Evolutionary conservation across 2,888 invertebrate species (phyloP).

Genomic region (Philereme vetulata): DNA sequence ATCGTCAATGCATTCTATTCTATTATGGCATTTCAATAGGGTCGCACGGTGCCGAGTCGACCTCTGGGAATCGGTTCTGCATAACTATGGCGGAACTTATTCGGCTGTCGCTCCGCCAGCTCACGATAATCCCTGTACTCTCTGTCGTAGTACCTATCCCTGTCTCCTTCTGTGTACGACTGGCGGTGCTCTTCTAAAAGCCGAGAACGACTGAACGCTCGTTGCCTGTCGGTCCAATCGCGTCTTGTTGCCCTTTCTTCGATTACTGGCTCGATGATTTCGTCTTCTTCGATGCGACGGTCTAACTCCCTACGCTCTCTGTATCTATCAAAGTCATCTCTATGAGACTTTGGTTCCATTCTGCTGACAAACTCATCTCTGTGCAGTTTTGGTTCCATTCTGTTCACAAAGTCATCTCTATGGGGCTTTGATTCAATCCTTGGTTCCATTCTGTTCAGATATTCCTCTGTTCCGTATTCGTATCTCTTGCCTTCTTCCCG

Average conservation of each 20-base stretch:
- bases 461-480: constrained; percentile 76
- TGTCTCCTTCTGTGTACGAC: constrained; percentile 71
- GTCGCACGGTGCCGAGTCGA: constrained; percentile 76
- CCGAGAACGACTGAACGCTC: constrained; percentile 78
- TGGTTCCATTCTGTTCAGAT: constrained; percentile 57
- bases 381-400: constrained; percentile 34
- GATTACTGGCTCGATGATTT: constrained; percentile 74
- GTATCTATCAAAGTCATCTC: constrained; percentile 72
- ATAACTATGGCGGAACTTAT: constrained; percentile 86
- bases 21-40: constrained; percentile 81
- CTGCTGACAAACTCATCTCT: constrained; percentile 72
- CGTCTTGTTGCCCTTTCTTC: constrained; percentile 63
- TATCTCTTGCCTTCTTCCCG: constrained; percentile 73
- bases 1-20: constrained; percentile 53
- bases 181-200: constrained; percentile 75
- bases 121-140: constrained; percentile 76
- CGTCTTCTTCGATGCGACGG: constrained; percentile 76
- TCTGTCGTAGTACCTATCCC: constrained; percentile 73
- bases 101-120: constrained; percentile 68
- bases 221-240: constrained; percentile 74
- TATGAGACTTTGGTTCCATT: constrained; percentile 23
- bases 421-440: constrained; percentile 13
- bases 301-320: constrained; percentile 73
- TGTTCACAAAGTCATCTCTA: constrained; percentile 68
- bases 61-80: constrained; percentile 86